Evolutionary conservation across 2,797 vertebrate genomes (phyloP).

Genomic region (Lindbergichthys nudifrons): DNA sequence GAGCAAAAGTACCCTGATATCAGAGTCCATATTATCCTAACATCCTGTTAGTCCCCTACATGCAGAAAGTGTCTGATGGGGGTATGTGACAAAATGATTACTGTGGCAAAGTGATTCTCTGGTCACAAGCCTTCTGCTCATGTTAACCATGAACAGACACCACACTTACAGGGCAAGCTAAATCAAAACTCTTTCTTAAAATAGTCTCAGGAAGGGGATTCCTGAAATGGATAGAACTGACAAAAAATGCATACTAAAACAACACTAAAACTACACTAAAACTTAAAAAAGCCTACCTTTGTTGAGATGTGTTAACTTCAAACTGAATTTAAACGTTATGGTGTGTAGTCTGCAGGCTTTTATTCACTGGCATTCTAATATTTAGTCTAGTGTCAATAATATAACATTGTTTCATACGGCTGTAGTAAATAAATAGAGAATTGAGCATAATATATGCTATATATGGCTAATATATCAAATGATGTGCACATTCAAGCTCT

Average conservation of each 20-base stretch:
- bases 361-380: not conserved
- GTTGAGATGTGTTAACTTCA: not conserved
- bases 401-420: not conserved
- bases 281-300: not conserved
- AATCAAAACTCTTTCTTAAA: not conserved
- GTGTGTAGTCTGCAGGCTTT: not conserved
- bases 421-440: not conserved
- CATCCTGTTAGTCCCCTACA: not conserved
- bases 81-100: slow-evolving; percentile 2
- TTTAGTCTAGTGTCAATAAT: not conserved
- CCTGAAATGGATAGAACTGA: not conserved
- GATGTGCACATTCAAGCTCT: not conserved
- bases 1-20: slow-evolving; percentile 1
- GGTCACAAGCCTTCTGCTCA: slow-evolving; percentile 33
- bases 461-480: not conserved
- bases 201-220: not conserved
- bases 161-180: not conserved
- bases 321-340: not conserved
- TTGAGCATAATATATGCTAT: not conserved
- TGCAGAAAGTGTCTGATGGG: not conserved
- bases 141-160: not conserved
- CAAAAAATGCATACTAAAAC: not conserved
- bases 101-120: slow-evolving; percentile 27
- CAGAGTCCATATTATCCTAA: not conserved
- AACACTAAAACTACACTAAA: not conserved